phyloP scores from a whole-genome alignment of 1,140 invertebrate genomes.

The Plectrocnemia conspersa region DNA sequence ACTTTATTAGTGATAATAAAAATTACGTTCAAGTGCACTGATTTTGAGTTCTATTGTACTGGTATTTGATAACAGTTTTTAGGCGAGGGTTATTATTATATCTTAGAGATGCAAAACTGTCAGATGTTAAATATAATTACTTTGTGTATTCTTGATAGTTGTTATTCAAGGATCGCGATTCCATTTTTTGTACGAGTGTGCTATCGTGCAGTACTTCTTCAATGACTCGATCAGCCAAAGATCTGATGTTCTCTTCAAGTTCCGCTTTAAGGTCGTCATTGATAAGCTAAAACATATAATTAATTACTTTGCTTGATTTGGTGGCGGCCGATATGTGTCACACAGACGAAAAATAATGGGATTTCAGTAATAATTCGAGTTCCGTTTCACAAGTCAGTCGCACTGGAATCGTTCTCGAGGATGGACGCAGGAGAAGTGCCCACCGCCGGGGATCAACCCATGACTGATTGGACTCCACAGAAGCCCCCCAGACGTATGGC shows the following conservation, averaged over 20 bases:
- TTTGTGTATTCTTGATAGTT: neutral
- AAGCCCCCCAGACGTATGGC: too few species aligned
- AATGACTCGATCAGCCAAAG: constrained; percentile 1
- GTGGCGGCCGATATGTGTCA: too few species aligned
- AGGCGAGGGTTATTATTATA: neutral
- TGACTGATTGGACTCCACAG: too few species aligned
- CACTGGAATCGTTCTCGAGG: too few species aligned
- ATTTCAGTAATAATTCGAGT: too few species aligned
- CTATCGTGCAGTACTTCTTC: neutral
- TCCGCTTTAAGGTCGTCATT: constrained; percentile 4
- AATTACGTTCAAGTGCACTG: neutral
- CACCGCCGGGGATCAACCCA: too few species aligned
- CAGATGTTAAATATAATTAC: neutral
- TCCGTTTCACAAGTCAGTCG: too few species aligned
- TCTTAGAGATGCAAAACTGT: neutral
- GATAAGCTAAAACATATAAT: constrained; percentile 11
- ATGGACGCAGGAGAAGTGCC: too few species aligned
- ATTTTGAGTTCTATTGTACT: neutral
- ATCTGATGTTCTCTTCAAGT: constrained; percentile 13
- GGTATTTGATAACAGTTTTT: neutral
- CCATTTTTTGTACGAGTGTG: neutral
- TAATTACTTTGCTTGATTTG: too few species aligned
- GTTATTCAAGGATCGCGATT: neutral
- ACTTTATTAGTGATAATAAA: neutral
- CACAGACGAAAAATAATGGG: too few species aligned